Percentiles rank a stretch among this genome's conserved stretches.
Evolutionary conservation across 2,888 invertebrate species (phyloP).

Genomic region (Acronicta alni): DNA sequence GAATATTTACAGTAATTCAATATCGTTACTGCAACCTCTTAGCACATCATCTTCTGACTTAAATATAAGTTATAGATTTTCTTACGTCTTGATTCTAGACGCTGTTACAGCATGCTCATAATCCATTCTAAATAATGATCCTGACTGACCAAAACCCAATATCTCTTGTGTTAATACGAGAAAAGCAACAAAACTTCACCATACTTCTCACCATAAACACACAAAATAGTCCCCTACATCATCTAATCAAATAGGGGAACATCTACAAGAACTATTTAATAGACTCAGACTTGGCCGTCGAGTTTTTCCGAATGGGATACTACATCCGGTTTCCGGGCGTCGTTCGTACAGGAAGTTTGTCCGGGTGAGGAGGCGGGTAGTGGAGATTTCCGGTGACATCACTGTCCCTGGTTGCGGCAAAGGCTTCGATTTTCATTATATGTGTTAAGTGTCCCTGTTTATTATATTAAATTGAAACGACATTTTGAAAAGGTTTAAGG

Average conservation of each 20-base stretch:
- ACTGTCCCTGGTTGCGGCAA: constrained; percentile 61
- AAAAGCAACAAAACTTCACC: neutral
- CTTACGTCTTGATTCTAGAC: neutral
- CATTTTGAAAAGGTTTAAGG: no score
- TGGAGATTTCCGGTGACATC: constrained; percentile 69
- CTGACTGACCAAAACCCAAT: neutral
- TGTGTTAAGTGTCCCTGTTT: constrained; percentile 48
- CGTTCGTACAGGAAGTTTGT: constrained; percentile 76
- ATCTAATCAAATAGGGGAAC: constrained; percentile 32
- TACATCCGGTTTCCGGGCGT: constrained; percentile 78
- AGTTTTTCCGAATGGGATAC: constrained; percentile 81
- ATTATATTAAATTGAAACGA: constrained; percentile 42
- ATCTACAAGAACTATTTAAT: constrained; percentile 55
- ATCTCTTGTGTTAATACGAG: no score
- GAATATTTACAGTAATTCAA: no score
- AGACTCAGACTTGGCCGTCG: constrained; percentile 56
- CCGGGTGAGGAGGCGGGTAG: constrained; percentile 60
- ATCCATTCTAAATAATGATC: neutral
- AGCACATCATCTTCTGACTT: no score
- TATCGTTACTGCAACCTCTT: no score
- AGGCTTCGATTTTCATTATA: constrained; percentile 63
- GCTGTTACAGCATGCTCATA: neutral
- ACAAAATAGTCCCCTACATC: constrained; percentile 14
- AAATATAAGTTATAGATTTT: neutral
- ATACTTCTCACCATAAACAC: neutral